Evolutionary conservation across 2,888 invertebrate species (phyloP), one percentile per base, ranked within the genome.

Genomic region (Callosobruchus maculatus): DNA sequence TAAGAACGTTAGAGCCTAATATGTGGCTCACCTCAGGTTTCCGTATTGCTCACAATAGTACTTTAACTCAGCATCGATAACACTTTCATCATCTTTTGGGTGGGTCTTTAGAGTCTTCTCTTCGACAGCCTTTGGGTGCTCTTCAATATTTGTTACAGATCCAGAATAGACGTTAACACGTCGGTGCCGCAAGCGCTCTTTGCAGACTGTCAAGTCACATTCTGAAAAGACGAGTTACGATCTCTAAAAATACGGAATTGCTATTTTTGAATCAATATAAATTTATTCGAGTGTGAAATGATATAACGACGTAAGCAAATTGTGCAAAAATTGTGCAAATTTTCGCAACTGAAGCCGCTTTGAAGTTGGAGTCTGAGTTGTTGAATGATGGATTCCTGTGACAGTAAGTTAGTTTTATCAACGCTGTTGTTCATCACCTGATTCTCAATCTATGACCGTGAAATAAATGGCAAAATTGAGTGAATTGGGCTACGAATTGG

Each of bases 21-120:
- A 13, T 7, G 18, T 1, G 13, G 13, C 49, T 13, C 49, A 49
- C 49, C 49, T 49, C 49, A 49, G 13, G 49, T 49, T 49, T 5
- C 85, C 86, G 77, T 87, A 87, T 77, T 86, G 82, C 76, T 85
- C 83, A 74, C 87, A 87, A 74, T 86, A 87, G 73, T 82, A 86
- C 67, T 82, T 80, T 70, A 85, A 77, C 82, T 87, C 87, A 0
- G 86, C 85, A 73, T 86, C 82, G n/a, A 87, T 77, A 31, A 85
- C 71, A 49, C 81, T 80, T 5, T 71, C 71, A 9, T 78, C 78
- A 77, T 87, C 86, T 76, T 83, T 86, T 0, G 87, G 87, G 78
- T 87, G 87, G 18, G 77, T 69, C 70, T 80, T 81, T 26, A 85
- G 76, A 21, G 78, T 73, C 75, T 85, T 84, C 0, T 78, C 78